A percentile compares a stretch with the other conserved stretches of the same genome.
Evolutionary conservation across 92 coral and sea anemone species (phyloP).

Genomic region (Parazoanthus swiftii): DNA sequence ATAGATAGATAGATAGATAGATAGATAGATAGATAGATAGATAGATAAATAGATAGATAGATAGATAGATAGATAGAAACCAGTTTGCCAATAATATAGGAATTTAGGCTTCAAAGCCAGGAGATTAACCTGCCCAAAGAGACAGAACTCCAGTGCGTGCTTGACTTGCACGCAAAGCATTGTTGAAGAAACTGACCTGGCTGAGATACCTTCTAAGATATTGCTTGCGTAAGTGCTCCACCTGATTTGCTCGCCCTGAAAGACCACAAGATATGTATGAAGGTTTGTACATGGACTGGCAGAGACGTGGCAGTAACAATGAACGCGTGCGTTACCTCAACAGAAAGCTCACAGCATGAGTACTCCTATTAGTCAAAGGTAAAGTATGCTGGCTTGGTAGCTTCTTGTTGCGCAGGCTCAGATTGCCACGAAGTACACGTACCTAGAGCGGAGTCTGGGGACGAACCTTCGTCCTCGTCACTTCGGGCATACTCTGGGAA

Average conservation of each 20-base stretch:
- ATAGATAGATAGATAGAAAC: too few species aligned
- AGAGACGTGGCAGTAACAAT: slow-evolving; percentile 45
- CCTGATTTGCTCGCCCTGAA: slow-evolving; percentile 71
- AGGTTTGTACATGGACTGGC: slow-evolving; percentile 54
- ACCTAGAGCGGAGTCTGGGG: slow-evolving; percentile 99
- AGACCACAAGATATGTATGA: slow-evolving; percentile 73
- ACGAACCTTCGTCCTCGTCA: slow-evolving; percentile 93
- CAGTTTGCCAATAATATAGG: background rate
- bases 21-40: background rate
- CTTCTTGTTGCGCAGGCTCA: slow-evolving; percentile 86
- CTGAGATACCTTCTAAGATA: slow-evolving; percentile 70
- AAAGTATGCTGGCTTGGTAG: slow-evolving; percentile 84
- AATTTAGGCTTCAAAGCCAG: background rate
- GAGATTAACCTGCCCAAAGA: background rate
- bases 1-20: too few species aligned
- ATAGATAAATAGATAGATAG: too few species aligned
- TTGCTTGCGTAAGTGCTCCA: slow-evolving; percentile 81
- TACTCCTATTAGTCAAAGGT: slow-evolving; percentile 83
- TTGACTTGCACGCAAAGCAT: slow-evolving; percentile 17
- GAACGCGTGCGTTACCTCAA: slow-evolving; percentile 83
- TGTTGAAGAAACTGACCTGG: slow-evolving; percentile 49
- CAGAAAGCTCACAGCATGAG: slow-evolving; percentile 46
- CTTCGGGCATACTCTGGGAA: slow-evolving; percentile 69
- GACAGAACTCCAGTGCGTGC: slow-evolving; percentile 2
- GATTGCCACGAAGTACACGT: slow-evolving; percentile 94